A percentile compares a stretch with the other conserved stretches of the same genome.
Evolutionary conservation across 2,113 vertebrate species (phyloP).

Genomic region (Scomber scombrus): DNA sequence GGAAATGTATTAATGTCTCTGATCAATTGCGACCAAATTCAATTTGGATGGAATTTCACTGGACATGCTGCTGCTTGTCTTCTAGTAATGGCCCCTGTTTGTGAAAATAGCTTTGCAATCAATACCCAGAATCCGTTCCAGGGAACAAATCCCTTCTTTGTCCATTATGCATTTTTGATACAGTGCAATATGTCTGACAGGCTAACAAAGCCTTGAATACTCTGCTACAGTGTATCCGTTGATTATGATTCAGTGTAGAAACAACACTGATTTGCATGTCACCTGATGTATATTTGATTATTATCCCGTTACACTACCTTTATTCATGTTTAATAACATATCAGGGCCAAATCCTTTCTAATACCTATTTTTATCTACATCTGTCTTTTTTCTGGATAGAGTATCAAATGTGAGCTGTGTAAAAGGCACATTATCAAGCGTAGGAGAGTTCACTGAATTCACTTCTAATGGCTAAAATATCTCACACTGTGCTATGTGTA

Average conservation of each 20-base stretch:
- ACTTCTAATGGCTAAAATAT: neutral
- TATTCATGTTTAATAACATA: neutral
- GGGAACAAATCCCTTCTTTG: constrained; percentile 44
- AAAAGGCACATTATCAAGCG: neutral
- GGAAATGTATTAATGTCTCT: constrained; percentile 42
- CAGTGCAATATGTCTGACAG: constrained; percentile 31
- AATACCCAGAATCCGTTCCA: constrained; percentile 68
- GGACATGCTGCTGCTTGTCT: constrained; percentile 57
- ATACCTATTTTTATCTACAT: neutral
- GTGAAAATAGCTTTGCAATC: constrained; percentile 73
- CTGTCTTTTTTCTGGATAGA: neutral
- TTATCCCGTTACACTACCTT: neutral
- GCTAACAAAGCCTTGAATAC: constrained; percentile 39
- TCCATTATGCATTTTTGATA: constrained; percentile 63
- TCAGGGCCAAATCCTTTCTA: too few species aligned
- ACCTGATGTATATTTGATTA: constrained; percentile 12
- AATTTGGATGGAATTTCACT: constrained; percentile 60
- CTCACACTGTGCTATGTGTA: neutral
- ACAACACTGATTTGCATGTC: constrained; percentile 7
- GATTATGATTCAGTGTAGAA: constrained; percentile 20
- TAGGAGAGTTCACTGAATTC: neutral
- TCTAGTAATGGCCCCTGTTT: constrained; percentile 56
- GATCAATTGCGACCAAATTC: constrained; percentile 45
- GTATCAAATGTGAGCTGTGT: neutral
- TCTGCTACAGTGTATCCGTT: constrained; percentile 30